Evolutionary conservation across 1,140 invertebrate genomes (phyloP).

Genomic region (Riptortus pedestris): DNA sequence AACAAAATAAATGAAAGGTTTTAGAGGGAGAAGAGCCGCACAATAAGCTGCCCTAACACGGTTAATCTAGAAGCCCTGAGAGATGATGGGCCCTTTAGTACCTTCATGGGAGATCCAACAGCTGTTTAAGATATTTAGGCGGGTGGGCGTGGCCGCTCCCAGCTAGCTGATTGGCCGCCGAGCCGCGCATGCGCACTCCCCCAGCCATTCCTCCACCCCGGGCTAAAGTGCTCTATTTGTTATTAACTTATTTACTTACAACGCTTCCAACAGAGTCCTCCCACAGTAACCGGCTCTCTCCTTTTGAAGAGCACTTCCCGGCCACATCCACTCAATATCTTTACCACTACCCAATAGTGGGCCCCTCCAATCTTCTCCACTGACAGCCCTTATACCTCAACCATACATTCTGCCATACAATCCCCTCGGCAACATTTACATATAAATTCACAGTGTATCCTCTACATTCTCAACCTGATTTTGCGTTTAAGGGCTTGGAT

Average conservation of each 20-base stretch:
- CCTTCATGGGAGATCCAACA: conserved; percentile 9
- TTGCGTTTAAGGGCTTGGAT: no score
- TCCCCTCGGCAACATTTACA: no score
- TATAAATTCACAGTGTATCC: no score
- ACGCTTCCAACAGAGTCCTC: no score
- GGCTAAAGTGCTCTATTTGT: conserved; percentile 1
- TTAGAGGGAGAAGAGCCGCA: conserved; percentile 4
- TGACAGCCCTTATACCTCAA: no score
- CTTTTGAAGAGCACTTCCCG: no score
- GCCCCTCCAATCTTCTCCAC: no score
- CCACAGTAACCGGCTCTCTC: no score
- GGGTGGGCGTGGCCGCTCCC: not conserved
- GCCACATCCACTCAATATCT: conserved; percentile 7
- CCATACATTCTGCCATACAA: no score
- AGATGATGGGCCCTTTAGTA: not conserved
- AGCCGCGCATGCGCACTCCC: not conserved
- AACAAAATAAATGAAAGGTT: conserved; percentile 16
- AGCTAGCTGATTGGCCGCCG: not conserved
- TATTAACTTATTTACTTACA: conserved; percentile 10
- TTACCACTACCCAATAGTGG: no score
- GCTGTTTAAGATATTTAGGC: conserved; percentile 19
- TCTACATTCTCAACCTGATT: no score
- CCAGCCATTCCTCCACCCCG: not conserved
- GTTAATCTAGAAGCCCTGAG: not conserved
- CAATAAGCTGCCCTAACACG: not conserved